These are phyloP conservation scores for Bungarus multicinctus DNA, from an alignment of 2,113 vertebrate genomes.

Conservation along the genomic window DNA sequence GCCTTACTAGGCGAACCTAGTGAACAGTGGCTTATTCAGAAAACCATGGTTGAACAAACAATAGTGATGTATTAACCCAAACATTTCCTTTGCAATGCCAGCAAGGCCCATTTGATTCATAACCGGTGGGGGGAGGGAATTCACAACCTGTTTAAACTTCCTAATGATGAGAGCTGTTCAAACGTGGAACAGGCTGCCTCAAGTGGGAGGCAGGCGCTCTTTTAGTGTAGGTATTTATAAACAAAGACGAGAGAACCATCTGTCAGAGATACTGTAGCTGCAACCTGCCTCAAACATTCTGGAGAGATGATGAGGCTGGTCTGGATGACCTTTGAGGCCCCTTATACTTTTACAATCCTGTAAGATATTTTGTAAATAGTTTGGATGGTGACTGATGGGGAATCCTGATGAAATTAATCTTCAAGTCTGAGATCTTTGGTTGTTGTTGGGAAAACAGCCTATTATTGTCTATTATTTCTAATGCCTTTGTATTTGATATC, in stretches of 20 bases:
- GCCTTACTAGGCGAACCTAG: not conserved
- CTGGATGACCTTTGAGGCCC: not conserved
- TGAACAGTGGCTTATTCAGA: not conserved
- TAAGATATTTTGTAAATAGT: not conserved
- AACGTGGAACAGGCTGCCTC: not conserved
- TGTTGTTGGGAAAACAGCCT: not conserved
- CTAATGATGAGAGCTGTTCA: not conserved
- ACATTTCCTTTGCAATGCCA: not conserved
- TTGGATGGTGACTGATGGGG: not conserved
- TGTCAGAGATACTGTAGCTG: not conserved
- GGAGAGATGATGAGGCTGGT: not conserved
- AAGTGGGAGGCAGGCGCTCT: not conserved
- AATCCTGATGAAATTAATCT: not conserved
- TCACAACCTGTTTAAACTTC: not conserved
- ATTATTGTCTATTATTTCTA: not conserved
- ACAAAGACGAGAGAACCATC: not conserved
- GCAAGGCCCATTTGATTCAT: not conserved
- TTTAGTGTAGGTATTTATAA: not conserved
- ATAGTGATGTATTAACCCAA: not conserved
- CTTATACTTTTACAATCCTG: not conserved
- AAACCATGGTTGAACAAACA: not conserved
- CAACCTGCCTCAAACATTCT: not conserved
- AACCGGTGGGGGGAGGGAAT: not conserved
- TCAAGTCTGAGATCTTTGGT: not conserved
- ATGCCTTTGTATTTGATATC: not conserved